Evolutionary conservation across 2,888 invertebrate species (phyloP).

Genomic region (Stenoptilia bipunctidactyla): DNA sequence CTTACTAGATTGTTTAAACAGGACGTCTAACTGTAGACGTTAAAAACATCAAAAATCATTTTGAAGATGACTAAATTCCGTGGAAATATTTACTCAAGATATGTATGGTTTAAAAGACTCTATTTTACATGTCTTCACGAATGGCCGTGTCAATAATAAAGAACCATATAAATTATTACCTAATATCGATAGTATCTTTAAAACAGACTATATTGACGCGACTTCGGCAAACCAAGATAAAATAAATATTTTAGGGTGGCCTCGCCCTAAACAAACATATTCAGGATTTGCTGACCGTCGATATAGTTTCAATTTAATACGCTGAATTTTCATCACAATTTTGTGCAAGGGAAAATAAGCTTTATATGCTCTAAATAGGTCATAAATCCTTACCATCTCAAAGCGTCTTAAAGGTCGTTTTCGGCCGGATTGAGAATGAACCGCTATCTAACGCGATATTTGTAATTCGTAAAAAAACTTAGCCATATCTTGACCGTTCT

Average conservation of each 20-base stretch:
- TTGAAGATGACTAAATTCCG: constrained; percentile 43
- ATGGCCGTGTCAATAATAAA: constrained; percentile 48
- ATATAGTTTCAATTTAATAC: constrained; percentile 70
- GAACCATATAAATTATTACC: constrained; percentile 55
- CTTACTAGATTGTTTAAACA: constrained; percentile 26
- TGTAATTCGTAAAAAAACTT: constrained; percentile 35
- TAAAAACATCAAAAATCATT: constrained; percentile 36
- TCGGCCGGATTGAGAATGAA: constrained; percentile 17
- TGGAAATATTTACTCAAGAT: constrained; percentile 61
- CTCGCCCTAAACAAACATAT: constrained; percentile 68
- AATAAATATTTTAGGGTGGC: constrained; percentile 71
- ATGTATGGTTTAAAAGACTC: constrained; percentile 51
- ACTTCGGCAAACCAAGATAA: constrained; percentile 69
- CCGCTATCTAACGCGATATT: constrained; percentile 38
- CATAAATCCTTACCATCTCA: too few relatives aligned
- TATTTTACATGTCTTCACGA: constrained; percentile 50
- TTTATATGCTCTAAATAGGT: constrained; percentile 10
- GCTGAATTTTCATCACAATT: constrained; percentile 57
- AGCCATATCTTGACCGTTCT: constrained; percentile 25
- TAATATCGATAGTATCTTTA: constrained; percentile 57
- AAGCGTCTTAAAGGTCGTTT: neutral
- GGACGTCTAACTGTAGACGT: constrained; percentile 27
- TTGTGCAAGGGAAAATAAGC: constrained; percentile 26
- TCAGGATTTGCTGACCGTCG: constrained; percentile 68
- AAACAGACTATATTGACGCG: constrained; percentile 64